These are phyloP conservation scores for Metaphire vulgaris DNA, from an alignment of 1,140 invertebrate species.

Conservation along the genomic window DNA sequence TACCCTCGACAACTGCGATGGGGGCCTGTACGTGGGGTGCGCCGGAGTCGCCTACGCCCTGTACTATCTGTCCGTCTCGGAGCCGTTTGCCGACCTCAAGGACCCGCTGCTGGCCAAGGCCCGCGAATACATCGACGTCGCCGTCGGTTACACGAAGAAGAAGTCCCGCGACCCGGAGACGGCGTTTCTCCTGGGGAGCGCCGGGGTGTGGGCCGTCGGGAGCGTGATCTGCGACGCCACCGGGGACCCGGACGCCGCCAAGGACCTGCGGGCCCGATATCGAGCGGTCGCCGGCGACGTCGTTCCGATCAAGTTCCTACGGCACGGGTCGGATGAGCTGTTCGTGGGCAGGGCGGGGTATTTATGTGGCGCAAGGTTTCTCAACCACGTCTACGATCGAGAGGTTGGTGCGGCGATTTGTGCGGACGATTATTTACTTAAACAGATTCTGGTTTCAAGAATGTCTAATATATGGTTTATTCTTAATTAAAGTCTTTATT, in stretches of 20 bases:
- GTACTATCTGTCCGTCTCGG: conserved; percentile 45
- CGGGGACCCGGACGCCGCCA: conserved; percentile 35
- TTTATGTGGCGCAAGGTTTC: conserved; percentile 66
- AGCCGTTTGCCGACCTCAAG: conserved; percentile 36
- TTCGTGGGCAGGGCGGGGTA: conserved; percentile 76
- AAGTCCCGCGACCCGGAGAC: conserved; percentile 35
- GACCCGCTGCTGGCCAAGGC: conserved; percentile 40
- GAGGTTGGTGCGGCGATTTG: too few species aligned
- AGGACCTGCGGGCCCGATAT: conserved; percentile 41
- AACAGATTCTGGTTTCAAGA: too few species aligned
- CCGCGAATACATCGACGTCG: conserved; percentile 40
- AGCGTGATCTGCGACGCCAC: conserved; percentile 43
- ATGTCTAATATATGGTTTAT: too few species aligned
- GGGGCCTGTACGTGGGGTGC: conserved; percentile 54
- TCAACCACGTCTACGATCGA: conserved; percentile 40
- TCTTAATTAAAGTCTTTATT: too few species aligned
- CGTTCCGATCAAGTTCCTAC: conserved; percentile 59
- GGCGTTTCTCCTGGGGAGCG: conserved; percentile 53
- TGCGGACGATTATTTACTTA: too few species aligned
- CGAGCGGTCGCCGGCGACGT: conserved; percentile 40
- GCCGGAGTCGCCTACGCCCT: conserved; percentile 55
- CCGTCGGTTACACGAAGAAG: conserved; percentile 35
- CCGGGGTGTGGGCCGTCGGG: conserved; percentile 50
- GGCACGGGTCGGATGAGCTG: conserved; percentile 71
- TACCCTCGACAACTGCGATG: conserved; percentile 45